Conservation (phyloP, 2,888 invertebrate species). For the Drosophila nigricruria region DNA sequence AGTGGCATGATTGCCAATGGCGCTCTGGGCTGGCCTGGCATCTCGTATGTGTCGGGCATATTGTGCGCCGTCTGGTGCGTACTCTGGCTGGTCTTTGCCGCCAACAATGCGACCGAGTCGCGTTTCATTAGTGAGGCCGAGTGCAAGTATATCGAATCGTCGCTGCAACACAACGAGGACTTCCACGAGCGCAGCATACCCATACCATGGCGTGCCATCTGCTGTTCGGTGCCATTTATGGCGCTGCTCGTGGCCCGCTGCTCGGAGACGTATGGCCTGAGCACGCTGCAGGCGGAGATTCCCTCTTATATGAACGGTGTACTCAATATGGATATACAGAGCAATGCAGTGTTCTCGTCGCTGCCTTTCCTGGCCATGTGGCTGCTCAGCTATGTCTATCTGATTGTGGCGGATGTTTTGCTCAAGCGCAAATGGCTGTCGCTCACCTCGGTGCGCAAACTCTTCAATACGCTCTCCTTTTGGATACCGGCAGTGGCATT, state of each 20-base stretch:
- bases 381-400: conserved; percentile 85
- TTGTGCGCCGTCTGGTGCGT: conserved; percentile 86
- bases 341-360: conserved; percentile 86
- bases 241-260: conserved; percentile 86
- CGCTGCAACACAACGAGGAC: conserved; percentile 75
- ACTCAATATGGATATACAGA: conserved; percentile 87
- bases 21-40: conserved; percentile 88
- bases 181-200: conserved; percentile 76
- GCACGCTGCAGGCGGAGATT: conserved; percentile 89
- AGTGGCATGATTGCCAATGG: conserved; percentile 88
- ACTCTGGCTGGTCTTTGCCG: conserved; percentile 87
- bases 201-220: conserved; percentile 88
- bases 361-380: conserved; percentile 87
- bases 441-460: conserved; percentile 75
- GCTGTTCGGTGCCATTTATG: conserved; percentile 88
- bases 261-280: conserved; percentile 89
- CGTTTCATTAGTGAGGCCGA: conserved; percentile 87
- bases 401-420: conserved; percentile 85
- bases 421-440: conserved; percentile 84
- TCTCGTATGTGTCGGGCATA: conserved; percentile 88
- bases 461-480: conserved; percentile 80
- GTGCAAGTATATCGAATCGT: conserved; percentile 87
- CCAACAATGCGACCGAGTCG: conserved; percentile 87
- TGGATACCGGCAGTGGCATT: conserved; percentile 87
- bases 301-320: conserved; percentile 89